Conservation (phyloP, 2,888 invertebrate genomes). For the Caenorhabditis macrosperma region DNA sequence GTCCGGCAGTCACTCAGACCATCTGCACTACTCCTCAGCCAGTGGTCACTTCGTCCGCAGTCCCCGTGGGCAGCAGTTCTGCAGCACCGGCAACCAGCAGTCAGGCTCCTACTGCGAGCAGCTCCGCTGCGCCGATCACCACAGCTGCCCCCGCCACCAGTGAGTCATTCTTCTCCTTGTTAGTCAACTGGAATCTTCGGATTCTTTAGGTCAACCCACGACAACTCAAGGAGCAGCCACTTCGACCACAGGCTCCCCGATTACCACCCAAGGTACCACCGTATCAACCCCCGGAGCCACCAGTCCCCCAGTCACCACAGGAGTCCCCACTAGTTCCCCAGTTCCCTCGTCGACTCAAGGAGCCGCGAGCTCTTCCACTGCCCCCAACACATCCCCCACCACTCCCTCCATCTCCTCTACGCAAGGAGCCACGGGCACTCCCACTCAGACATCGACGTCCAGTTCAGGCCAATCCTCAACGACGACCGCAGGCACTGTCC, state of each 20-base stretch:
- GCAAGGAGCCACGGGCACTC: not conserved
- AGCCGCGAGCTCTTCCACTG: not conserved
- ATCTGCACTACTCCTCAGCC: not conserved
- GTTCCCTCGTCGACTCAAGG: not conserved
- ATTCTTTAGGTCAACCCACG: not conserved
- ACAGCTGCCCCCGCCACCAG: too few relatives aligned
- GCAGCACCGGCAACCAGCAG: too few relatives aligned
- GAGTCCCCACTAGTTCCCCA: not conserved
- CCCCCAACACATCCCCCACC: not conserved
- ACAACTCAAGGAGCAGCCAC: not conserved
- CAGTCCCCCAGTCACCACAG: not conserved
- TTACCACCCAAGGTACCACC: constrained; percentile 5
- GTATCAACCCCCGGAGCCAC: not conserved
- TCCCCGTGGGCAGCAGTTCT: too few relatives aligned
- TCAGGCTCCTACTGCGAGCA: not conserved
- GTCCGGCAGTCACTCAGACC: not conserved
- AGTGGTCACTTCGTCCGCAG: not conserved
- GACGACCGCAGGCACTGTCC: too few relatives aligned
- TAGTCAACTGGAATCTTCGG: too few relatives aligned
- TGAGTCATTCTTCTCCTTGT: too few relatives aligned
- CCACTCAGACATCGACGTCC: too few relatives aligned
- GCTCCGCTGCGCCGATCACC: too few relatives aligned
- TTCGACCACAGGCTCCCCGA: not conserved
- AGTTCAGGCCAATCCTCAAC: too few relatives aligned
- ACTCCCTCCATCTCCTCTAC: not conserved